Evolutionary conservation across 2,797 vertebrate species (phyloP).

Genomic region (Avahi laniger): DNA sequence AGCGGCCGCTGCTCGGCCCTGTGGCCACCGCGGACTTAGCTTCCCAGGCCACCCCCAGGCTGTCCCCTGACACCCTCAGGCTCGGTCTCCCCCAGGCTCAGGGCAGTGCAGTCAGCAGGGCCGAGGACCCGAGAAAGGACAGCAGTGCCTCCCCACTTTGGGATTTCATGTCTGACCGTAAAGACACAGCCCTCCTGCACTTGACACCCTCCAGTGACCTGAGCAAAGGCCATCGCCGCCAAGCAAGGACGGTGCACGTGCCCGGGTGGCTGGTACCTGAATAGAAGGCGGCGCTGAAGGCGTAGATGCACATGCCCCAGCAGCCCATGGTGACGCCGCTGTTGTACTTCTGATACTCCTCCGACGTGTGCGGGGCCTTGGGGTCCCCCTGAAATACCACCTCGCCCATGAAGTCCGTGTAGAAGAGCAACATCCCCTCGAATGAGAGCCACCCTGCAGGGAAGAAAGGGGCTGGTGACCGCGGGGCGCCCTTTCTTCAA

Average conservation of each 20-base stretch:
- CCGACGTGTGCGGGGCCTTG: constrained; percentile 93
- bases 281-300: constrained; percentile 98
- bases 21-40: rapidly evolving
- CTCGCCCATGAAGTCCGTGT: constrained; percentile 99
- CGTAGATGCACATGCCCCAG: constrained; percentile 99
- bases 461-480: neutral
- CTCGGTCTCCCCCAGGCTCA: too few relatives aligned
- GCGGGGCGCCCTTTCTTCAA: rapidly evolving
- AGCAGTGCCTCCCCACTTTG: rapidly evolving
- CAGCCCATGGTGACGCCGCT: constrained; percentile 97
- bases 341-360: constrained; percentile 92
- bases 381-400: constrained; percentile 97
- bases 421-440: constrained; percentile 98
- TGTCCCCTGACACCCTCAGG: neutral
- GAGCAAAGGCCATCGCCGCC: rapidly evolving
- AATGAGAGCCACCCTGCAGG: constrained; percentile 96
- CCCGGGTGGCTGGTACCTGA: constrained; percentile 87
- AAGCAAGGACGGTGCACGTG: rapidly evolving
- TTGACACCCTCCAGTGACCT: rapidly evolving
- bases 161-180: rapidly evolving
- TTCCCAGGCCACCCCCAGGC: neutral
- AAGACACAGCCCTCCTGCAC: neutral
- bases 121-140: neutral
- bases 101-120: neutral
- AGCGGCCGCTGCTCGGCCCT: rapidly evolving